Evolutionary conservation across 2,888 invertebrate species (phyloP).

Genomic region (Ellobium chinense): DNA sequence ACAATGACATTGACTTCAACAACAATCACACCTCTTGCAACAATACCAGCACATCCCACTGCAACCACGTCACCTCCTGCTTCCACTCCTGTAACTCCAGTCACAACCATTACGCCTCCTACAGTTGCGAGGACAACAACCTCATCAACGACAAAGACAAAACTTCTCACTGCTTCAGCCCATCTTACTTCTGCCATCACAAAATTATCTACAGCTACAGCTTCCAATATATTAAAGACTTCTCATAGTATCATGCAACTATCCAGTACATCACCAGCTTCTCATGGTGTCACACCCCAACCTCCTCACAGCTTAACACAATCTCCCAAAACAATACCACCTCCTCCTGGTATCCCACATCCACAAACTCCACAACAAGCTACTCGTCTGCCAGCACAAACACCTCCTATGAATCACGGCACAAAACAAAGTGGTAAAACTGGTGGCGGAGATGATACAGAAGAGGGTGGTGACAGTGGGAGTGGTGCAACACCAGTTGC

Average conservation of each 20-base stretch:
- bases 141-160: not conserved
- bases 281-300: too few relatives aligned
- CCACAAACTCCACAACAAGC: not conserved
- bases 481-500: not conserved
- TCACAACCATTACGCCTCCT: not conserved
- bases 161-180: too few relatives aligned
- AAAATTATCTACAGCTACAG: too few relatives aligned
- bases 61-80: not conserved
- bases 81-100: not conserved
- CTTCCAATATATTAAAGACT: too few relatives aligned
- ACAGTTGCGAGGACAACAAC: not conserved
- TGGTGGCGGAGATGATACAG: too few relatives aligned
- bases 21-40: not conserved
- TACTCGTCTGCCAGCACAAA: not conserved
- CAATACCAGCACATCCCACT: not conserved
- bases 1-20: conserved; percentile 2
- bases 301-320: not conserved
- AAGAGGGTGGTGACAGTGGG: not conserved
- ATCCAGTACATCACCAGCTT: too few relatives aligned
- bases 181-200: too few relatives aligned
- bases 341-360: not conserved
- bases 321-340: not conserved
- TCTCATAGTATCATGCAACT: too few relatives aligned
- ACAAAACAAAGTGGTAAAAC: too few relatives aligned
- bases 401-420: too few relatives aligned